Evolutionary conservation across 2,888 invertebrate genomes (phyloP).

Genomic region (Luffia ferchaultella): DNA sequence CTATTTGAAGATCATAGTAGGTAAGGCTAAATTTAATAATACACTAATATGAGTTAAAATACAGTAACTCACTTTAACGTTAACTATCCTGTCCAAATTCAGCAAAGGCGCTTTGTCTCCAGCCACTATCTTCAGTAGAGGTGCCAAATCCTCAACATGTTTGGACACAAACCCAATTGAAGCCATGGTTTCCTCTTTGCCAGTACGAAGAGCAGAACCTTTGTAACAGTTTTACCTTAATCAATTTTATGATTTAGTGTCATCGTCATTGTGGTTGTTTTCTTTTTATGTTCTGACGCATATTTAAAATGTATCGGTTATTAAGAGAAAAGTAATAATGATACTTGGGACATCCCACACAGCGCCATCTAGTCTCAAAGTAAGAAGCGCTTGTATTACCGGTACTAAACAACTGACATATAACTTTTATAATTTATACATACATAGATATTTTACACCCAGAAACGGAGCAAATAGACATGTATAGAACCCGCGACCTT

Average conservation of each 20-base stretch:
- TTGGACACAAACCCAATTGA: slow-evolving; percentile 84
- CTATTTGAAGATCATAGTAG: no score
- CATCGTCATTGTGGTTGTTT: background rate
- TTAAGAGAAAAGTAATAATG: no score
- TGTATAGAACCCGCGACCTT: no score
- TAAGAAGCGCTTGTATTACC: no score
- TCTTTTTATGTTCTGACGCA: background rate
- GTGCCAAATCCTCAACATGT: slow-evolving; percentile 80
- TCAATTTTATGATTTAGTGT: slow-evolving; percentile 3
- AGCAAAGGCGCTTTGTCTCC: slow-evolving; percentile 60
- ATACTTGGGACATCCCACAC: no score
- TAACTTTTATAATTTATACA: no score
- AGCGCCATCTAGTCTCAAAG: no score
- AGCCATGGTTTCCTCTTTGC: slow-evolving; percentile 79
- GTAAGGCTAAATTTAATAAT: no score
- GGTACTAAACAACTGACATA: no score
- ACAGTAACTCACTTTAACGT: slow-evolving; percentile 48
- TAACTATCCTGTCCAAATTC: slow-evolving; percentile 67
- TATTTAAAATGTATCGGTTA: background rate
- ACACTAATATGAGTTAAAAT: background rate
- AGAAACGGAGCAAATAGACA: no score
- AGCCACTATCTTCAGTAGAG: slow-evolving; percentile 74
- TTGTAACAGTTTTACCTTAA: no score
- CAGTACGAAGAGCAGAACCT: slow-evolving; percentile 77
- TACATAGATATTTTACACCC: no score